These are phyloP conservation scores for Aphaenogaster floridana DNA, from an alignment of 1,140 invertebrate species.

Conservation along the genomic window DNA sequence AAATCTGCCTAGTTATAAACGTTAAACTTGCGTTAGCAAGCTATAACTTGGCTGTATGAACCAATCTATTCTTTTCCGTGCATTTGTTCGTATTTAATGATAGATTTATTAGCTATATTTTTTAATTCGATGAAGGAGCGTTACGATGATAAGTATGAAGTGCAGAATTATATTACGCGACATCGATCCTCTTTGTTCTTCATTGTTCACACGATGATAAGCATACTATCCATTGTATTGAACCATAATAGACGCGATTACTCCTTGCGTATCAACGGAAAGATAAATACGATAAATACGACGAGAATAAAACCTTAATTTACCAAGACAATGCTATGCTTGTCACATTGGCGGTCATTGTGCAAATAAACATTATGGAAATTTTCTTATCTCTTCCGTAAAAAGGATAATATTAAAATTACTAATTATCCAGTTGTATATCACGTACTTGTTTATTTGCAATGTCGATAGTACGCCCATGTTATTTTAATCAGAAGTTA, in stretches of 20 bases:
- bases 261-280: neutral
- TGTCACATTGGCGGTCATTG: neutral
- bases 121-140: neutral
- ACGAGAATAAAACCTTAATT: neutral
- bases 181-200: neutral
- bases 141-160: neutral
- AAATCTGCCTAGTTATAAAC: too few relatives aligned
- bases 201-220: neutral
- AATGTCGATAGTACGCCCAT: neutral
- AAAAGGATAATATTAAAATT: neutral
- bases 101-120: neutral
- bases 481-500: neutral
- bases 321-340: neutral
- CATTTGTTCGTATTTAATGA: neutral
- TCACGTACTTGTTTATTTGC: neutral
- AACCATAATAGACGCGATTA: neutral
- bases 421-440: neutral
- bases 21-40: too few relatives aligned
- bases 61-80: too few relatives aligned
- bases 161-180: neutral
- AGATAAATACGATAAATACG: neutral
- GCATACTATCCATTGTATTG: neutral
- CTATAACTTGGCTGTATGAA: too few relatives aligned
- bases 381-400: neutral
- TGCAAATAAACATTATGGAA: neutral